Percentiles rank a stretch among this genome's conserved stretches.
Conservation (phyloP, 2,113 vertebrate species). For the Microcebus ravelobensis region DNA sequence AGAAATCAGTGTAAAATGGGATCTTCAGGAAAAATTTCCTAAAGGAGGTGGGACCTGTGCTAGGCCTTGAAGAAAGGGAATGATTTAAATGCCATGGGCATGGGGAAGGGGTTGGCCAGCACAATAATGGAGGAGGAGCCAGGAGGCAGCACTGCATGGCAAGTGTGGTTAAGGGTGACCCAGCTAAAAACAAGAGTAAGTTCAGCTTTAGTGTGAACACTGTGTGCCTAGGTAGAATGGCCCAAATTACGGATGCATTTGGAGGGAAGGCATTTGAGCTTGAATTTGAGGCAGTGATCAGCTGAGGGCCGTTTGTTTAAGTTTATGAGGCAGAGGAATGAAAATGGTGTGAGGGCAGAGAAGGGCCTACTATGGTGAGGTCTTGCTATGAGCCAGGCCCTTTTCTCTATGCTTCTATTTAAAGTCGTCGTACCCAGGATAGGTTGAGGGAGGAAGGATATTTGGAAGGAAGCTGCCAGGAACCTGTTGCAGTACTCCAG, state of each 20-base stretch:
- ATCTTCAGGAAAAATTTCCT: not conserved
- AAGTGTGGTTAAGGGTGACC: not conserved
- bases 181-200: not conserved
- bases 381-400: not conserved
- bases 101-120: not conserved
- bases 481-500: not conserved
- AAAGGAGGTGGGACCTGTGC: not conserved
- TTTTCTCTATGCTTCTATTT: slow-evolving; percentile 10
- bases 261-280: not conserved
- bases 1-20: not conserved
- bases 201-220: not conserved
- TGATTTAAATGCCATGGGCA: not conserved
- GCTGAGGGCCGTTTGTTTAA: not conserved
- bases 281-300: not conserved
- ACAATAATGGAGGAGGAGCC: not conserved
- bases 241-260: not conserved
- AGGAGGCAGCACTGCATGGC: not conserved
- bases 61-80: not conserved
- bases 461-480: not conserved
- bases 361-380: not conserved
- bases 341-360: not conserved
- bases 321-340: not conserved
- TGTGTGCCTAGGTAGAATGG: not conserved
- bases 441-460: not conserved
- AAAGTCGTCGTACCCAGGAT: not conserved